Conservation (phyloP, 2,888 invertebrate genomes). For the Drosophila borborema region DNA sequence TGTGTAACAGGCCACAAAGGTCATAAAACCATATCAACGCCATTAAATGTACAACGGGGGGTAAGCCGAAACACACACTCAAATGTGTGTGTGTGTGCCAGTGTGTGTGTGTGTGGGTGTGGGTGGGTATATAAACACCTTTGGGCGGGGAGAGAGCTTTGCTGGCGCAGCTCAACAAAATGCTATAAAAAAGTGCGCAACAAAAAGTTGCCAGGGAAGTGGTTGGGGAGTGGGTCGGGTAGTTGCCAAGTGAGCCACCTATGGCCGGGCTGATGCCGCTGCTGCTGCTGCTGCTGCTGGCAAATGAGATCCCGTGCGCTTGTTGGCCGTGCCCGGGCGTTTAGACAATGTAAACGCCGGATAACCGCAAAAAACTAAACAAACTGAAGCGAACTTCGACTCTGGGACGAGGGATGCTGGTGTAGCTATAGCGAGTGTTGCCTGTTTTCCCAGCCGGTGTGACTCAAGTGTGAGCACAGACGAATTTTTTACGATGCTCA, state of each 20-base stretch:
- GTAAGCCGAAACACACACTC: slow-evolving; percentile 33
- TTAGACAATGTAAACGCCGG: slow-evolving; percentile 78
- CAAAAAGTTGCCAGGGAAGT: slow-evolving; percentile 53
- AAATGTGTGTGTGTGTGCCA: slow-evolving; percentile 13
- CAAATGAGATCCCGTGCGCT: slow-evolving; percentile 56
- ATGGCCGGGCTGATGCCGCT: background rate
- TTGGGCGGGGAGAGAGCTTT: slow-evolving; percentile 30
- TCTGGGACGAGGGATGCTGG: background rate
- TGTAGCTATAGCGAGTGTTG: slow-evolving; percentile 4
- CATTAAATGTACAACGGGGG: slow-evolving; percentile 81
- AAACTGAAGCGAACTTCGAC: slow-evolving; percentile 55
- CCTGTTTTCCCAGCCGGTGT: slow-evolving; percentile 31
- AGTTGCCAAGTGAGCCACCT: slow-evolving; percentile 13
- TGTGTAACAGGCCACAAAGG: slow-evolving; percentile 82
- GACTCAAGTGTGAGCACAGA: slow-evolving; percentile 71
- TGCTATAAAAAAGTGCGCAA: slow-evolving; percentile 76
- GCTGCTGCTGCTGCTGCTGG: slow-evolving; percentile 30
- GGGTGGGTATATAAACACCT: slow-evolving; percentile 61
- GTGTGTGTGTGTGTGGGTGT: slow-evolving; percentile 20
- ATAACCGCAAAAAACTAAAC: slow-evolving; percentile 72
- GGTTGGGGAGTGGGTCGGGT: slow-evolving; percentile 7
- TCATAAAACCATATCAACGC: slow-evolving; percentile 84
- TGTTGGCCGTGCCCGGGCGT: slow-evolving; percentile 68
- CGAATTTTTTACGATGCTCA: slow-evolving; percentile 52
- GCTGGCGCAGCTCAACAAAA: slow-evolving; percentile 56